A percentile compares a stretch with the other conserved stretches of the same genome.
phyloP scores from a whole-genome alignment of 2,797 vertebrate genomes.

The Darevskia nairensis region DNA sequence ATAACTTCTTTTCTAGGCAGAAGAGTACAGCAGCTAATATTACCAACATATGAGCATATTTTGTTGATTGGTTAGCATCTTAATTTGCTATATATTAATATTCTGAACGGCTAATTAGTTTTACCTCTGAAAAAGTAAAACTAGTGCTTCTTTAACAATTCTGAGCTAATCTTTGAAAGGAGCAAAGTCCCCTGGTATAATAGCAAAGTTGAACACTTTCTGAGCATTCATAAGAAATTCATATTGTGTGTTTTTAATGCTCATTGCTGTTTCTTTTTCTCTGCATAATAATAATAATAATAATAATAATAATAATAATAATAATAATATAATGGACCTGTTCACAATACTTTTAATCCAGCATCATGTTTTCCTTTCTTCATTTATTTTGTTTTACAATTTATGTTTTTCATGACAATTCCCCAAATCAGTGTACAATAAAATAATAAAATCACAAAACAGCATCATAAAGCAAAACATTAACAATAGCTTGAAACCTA shows the following conservation, averaged over 20 bases:
- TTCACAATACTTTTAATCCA: not conserved
- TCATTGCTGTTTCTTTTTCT: not conserved
- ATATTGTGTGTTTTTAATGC: not conserved
- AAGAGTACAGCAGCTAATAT: not conserved
- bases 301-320: too few relatives aligned
- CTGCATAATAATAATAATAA: too few relatives aligned
- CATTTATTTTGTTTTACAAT: not conserved
- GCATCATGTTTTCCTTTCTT: not conserved
- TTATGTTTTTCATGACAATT: not conserved
- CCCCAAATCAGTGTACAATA: not conserved
- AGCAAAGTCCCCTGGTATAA: not conserved
- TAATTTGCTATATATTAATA: constrained; percentile 25
- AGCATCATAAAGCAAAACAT: constrained; percentile 31
- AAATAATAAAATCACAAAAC: not conserved
- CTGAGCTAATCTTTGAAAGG: not conserved
- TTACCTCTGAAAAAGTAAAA: constrained; percentile 37
- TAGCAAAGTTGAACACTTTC: not conserved
- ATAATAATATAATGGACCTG: not conserved
- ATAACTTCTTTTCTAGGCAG: constrained; percentile 26
- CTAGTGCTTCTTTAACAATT: constrained; percentile 22
- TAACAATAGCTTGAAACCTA: not conserved
- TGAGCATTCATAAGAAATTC: not conserved
- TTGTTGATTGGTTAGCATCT: constrained; percentile 4
- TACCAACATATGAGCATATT: not conserved
- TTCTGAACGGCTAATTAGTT: constrained; percentile 2